A percentile compares a stretch with the other conserved stretches of the same genome.
Evolutionary conservation across 2,113 vertebrate species (phyloP).

Genomic region (Petrocephalus zakoni): DNA sequence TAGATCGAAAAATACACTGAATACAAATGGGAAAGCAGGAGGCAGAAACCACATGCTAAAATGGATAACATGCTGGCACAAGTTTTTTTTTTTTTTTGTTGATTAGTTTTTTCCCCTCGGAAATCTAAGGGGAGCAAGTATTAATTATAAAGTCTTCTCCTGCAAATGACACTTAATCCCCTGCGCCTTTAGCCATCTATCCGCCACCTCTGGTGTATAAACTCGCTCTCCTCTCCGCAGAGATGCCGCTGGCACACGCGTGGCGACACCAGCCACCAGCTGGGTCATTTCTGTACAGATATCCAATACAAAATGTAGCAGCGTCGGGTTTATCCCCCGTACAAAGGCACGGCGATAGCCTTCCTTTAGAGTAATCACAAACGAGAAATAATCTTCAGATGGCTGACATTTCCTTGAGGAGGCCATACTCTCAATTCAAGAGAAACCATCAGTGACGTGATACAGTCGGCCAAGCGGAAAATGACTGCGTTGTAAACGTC

Average conservation of each 20-base stretch:
- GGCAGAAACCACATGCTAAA: neutral
- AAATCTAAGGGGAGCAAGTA: constrained; percentile 17
- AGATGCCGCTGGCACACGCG: neutral
- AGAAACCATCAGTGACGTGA: neutral
- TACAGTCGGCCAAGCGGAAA: neutral
- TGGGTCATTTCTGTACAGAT: neutral
- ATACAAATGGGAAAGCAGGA: neutral
- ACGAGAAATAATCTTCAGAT: neutral
- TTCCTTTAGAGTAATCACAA: neutral
- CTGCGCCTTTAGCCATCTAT: constrained; percentile 15
- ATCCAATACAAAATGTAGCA: neutral
- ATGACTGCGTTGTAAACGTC: neutral
- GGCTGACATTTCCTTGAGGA: neutral
- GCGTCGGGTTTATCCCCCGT: too few species aligned
- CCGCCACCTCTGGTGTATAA: constrained; percentile 17
- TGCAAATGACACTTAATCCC: constrained; percentile 31
- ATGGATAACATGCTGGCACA: constrained; percentile 52
- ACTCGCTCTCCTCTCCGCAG: constrained; percentile 20
- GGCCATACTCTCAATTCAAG: neutral
- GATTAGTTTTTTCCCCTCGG: constrained; percentile 28
- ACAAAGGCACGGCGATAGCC: neutral
- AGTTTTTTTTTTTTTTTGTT: constrained; percentile 42
- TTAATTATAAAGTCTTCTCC: constrained; percentile 27
- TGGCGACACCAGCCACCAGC: neutral
- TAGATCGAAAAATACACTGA: neutral